phyloP scores from a whole-genome alignment of 2,888 invertebrate species.

The Graphium colonna region DNA sequence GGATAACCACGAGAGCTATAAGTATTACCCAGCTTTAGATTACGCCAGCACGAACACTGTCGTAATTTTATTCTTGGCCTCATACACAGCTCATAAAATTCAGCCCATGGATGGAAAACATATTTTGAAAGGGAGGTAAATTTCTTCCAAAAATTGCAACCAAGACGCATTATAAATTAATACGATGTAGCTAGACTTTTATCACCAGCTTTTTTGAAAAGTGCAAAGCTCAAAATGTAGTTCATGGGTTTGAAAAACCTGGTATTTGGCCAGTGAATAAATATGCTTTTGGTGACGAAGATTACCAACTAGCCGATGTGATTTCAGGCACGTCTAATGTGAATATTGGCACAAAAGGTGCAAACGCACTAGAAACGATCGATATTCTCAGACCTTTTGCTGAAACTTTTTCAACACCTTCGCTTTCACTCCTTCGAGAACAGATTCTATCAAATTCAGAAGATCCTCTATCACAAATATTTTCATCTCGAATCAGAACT shows the following conservation, averaged over 20 bases:
- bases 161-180: constrained; percentile 34
- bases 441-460: constrained; percentile 19
- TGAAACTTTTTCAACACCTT: constrained; percentile 25
- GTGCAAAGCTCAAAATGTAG: constrained; percentile 27
- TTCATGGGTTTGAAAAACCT: constrained; percentile 31
- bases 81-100: too few relatives aligned
- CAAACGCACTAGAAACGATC: constrained; percentile 28
- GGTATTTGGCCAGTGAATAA: constrained; percentile 37
- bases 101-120: constrained; percentile 38
- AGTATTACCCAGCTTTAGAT: constrained; percentile 37
- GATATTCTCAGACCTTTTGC: not conserved
- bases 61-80: constrained; percentile 32
- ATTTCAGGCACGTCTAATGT: too few relatives aligned
- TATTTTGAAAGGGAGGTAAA: constrained; percentile 34
- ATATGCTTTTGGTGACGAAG: constrained; percentile 34
- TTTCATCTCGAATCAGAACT: constrained; percentile 22
- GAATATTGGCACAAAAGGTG: too few relatives aligned
- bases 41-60: constrained; percentile 35
- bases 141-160: constrained; percentile 31
- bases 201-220: too few relatives aligned
- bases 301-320: constrained; percentile 32
- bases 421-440: constrained; percentile 24
- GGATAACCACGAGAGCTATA: constrained; percentile 40
- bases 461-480: constrained; percentile 24
- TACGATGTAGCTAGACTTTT: constrained; percentile 32